phyloP scores from a whole-genome alignment of 2,113 vertebrate species.

The Amphilophus citrinellus region DNA sequence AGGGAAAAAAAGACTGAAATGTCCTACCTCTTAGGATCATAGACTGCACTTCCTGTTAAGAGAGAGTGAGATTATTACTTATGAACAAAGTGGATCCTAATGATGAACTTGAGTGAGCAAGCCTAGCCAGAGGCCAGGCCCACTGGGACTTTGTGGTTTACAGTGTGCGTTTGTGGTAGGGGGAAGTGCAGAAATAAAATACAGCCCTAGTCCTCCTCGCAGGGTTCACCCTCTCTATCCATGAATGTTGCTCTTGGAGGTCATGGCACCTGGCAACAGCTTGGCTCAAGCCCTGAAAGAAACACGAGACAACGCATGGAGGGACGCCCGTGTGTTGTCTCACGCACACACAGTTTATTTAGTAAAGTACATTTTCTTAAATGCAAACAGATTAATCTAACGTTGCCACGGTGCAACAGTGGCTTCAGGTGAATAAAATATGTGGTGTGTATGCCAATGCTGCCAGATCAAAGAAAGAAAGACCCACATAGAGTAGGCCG shows the following conservation, averaged over 20 bases:
- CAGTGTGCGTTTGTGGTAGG: slow-evolving; percentile 43
- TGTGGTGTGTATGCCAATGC: background rate
- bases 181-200: slow-evolving; percentile 64
- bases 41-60: background rate
- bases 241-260: slow-evolving; percentile 70
- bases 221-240: slow-evolving; percentile 66
- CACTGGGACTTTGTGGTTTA: slow-evolving; percentile 47
- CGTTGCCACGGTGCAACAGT: background rate
- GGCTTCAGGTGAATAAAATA: background rate
- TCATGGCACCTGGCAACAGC: slow-evolving; percentile 72
- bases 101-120: slow-evolving; percentile 47
- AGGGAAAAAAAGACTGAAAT: background rate
- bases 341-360: slow-evolving; percentile 32
- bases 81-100: slow-evolving; percentile 11
- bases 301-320: slow-evolving; percentile 61
- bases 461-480: background rate
- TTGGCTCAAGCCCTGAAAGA: slow-evolving; percentile 60
- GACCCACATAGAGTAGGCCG: too few species aligned
- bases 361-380: slow-evolving; percentile 30
- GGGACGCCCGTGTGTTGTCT: background rate
- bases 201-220: slow-evolving; percentile 44
- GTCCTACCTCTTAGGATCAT: background rate
- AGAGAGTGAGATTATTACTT: slow-evolving; percentile 2
- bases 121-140: slow-evolving; percentile 17
- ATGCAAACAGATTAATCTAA: slow-evolving; percentile 7